Base-by-base conservation (phyloP, 2,797 vertebrate genomes). In the Steatocranus sp. region DNA sequence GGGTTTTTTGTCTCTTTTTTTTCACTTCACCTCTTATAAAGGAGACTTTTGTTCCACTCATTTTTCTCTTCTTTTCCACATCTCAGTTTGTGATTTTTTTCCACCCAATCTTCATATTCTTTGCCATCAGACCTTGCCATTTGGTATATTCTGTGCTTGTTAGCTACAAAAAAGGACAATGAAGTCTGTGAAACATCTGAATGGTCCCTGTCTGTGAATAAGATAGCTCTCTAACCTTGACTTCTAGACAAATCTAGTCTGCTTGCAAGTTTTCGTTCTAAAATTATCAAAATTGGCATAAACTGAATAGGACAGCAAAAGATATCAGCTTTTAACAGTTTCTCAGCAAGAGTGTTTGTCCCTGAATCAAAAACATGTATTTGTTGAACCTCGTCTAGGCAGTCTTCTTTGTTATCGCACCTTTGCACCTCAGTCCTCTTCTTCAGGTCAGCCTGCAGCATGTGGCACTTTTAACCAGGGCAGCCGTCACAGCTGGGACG, bases 391-490 rank as follows among this genome's bases (percentile, higher is more conserved):
- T 30, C 82, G n/a, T 58, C 81, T 18, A 70, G 81, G 36, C 85
- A 75, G 54, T 83, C 76, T 12, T 82, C 76, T 86, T 82, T 90
- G 61, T 87, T 82, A 83, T 88, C 73, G 18, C 73, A 88, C 85
- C 86, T 75, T 80, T 75, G 84, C 80, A 88, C 90, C 83, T 68
- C 61, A 50, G 4, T 12, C 32, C 86, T 88, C 53, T 76, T 88
- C 83, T 86, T 87, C 89, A 86, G 91, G 90, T 88, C 75, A 80
- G 77, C 86, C 90, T 82, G 82, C 41, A 50, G 89, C 85, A 78
- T 80, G 83, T 78, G 50, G 81, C 20, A 34, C 75, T 77, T 85
- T 94, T 94, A 90, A 92, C 87, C 91, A 87, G 91, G 91, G 89
- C 92, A 93, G 89, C 91, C 92, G 84, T 90, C 91, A 86, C 6